Evolutionary conservation across 37 sponge, comb jelly and placozoan species (phyloP).

Genomic region (Ianthella basta): DNA sequence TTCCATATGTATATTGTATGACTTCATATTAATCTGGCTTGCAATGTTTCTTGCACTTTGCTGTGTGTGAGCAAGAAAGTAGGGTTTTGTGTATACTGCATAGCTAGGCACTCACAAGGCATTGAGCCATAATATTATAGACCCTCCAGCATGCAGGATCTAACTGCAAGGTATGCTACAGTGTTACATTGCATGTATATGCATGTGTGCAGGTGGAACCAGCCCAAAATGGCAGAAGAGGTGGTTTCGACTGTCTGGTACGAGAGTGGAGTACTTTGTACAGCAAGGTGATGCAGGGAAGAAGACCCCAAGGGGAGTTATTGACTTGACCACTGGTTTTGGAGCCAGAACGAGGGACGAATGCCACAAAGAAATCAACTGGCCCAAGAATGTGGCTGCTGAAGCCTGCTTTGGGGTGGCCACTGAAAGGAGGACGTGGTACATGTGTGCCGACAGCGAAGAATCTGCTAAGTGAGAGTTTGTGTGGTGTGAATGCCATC

Average conservation of each 20-base stretch:
- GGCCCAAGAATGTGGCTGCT: constrained; percentile 55
- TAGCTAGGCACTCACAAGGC: no score
- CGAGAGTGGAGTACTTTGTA: constrained; percentile 42
- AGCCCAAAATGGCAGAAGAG: constrained; percentile 67
- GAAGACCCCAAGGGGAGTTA: constrained; percentile 34
- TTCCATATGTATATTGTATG: no score
- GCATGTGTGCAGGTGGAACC: constrained; percentile 45
- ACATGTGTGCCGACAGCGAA: constrained; percentile 45
- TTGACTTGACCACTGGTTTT: constrained; percentile 48
- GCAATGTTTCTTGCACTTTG: no score
- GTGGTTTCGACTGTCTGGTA: constrained; percentile 42
- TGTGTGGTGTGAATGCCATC: neutral
- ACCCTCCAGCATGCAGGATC: no score
- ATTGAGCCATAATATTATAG: no score
- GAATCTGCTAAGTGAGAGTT: constrained; percentile 38
- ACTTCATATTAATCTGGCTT: no score
- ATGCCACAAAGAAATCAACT: constrained; percentile 30
- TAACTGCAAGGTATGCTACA: no score
- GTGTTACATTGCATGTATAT: neutral
- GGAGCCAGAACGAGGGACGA: constrained; percentile 41
- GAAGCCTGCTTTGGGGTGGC: constrained; percentile 52
- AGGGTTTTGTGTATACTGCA: no score
- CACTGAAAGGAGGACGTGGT: constrained; percentile 53
- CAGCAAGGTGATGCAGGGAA: constrained; percentile 26
- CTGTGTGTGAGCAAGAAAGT: no score